Evolutionary conservation across 2,888 invertebrate species (phyloP), one percentile per base, ranked within the genome.

Genomic region (Drosophila hawaiiensis): DNA sequence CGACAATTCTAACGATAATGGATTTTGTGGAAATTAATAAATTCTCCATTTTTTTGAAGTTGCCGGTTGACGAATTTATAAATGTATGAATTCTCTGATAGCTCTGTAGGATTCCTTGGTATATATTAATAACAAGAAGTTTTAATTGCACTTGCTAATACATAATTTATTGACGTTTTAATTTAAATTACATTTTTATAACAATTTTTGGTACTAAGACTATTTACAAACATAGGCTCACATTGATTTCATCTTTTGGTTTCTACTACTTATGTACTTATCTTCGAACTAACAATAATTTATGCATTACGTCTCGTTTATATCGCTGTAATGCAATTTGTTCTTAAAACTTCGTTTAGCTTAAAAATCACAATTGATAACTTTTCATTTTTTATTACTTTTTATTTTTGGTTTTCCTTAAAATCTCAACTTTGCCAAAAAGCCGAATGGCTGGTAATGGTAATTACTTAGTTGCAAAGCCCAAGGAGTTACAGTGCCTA

Each of bases 351-450:
- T 89, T 86, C 59, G 79, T 78, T 86, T 86, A 86, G 80, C 82
- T 86, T 86, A 86, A 89, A 86, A 86, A 86, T 86, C 85, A 86
- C 85, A 86, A 84, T 89, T 86, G 62, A 86, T 86, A 76, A 78
- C 76, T 71, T 67, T 76, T 47, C 47, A 47, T 47, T 16, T 69
- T 56, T 37, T 49, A 16, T 71, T 68, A 71, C 67, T 62, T 79
- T 68, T 76, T 62, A 63, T 70, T 63, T 80, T 69, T 65, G 67
- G 60, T 77, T 69, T 65, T 76, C 60, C 73, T 65, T 76, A 78
- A 80, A 84, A 82, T 80, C 77, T 67, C 73, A 83, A 74, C 73
- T 70, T 64, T 68, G 54, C 65, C 56, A 35, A 59, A 83, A 50
- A 70, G 73, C 64, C 63, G 28, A 65, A 16, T 78, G 70, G 53